Base-by-base conservation (phyloP, 2,797 vertebrate genomes). In the Muraenolepis orangiensis region DNA sequence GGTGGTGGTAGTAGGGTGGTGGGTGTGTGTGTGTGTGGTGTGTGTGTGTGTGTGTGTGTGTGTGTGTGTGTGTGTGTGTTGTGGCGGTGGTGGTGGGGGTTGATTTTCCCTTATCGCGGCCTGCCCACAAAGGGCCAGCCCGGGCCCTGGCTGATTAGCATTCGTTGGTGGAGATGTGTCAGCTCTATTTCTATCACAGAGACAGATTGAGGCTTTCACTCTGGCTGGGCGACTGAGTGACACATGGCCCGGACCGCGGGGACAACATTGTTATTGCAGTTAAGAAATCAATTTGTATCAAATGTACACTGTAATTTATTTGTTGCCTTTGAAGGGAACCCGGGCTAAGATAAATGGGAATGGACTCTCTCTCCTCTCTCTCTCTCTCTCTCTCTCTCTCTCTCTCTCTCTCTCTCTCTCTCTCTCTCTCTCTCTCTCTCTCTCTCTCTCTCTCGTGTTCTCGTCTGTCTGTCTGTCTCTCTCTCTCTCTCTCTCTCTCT, bases 271-370 rank as follows among this genome's bases (percentile, higher is more conserved):
- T 99, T 99, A 99, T 97, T 98, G 95, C 95, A 98, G 97, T 99
- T 99, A 97, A 98, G 96, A 97, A 99, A 99, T 99, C 98, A 99
- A 99, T 99, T 99, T 99, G 97, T 99, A 99, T 99, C 98, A 98
- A 99, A 99, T 98, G 96, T 98, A 97, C 96, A 97, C 96, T 98
- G 97, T 98, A 99, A 99, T 99, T 98, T 99, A 99, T 99, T 98
- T 98, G 98, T 99, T 98, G 97, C 95, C 97, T 99, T 99, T 99
- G 98, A 99, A 99, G 97, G 96, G 95, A n/a, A 98, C 96, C 95
- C 94, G 96, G 95, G 96, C 95, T 93, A 96, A 98, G 97, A 99
- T 98, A 98, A 99, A 99, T 97, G 95, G 95, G 94, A 95, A 93
- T 95, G 91, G 95, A 95, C 95, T 91, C 30, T 70, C 38, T 51